These are phyloP conservation scores for Tholera decimalis DNA, from an alignment of 2,888 invertebrate species.

Conservation along the genomic window DNA sequence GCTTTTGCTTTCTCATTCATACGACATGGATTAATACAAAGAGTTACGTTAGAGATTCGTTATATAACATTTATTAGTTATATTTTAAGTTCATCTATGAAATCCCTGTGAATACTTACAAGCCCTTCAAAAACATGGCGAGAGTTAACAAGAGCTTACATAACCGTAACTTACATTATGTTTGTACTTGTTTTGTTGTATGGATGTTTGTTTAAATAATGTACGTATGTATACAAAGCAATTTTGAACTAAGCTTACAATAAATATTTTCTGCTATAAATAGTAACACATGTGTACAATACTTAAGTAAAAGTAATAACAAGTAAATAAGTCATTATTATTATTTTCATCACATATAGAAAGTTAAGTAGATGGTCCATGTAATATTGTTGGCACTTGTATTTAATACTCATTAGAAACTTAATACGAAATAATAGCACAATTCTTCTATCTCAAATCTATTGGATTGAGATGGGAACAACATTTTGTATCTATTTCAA, in stretches of 20 bases:
- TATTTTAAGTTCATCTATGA: conserved; percentile 35
- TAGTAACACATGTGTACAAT: conserved; percentile 43
- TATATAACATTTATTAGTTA: conserved; percentile 29
- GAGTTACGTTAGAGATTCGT: conserved; percentile 53
- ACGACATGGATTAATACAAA: conserved; percentile 35
- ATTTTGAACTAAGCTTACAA: conserved; percentile 41
- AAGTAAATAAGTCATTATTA: conserved; percentile 16
- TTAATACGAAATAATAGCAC: conserved; percentile 34
- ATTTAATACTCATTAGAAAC: conserved; percentile 56
- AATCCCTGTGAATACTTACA: conserved; percentile 42
- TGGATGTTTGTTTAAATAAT: conserved; percentile 26
- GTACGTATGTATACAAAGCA: conserved; percentile 39
- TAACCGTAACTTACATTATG: conserved; percentile 50
- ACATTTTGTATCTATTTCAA: no score
- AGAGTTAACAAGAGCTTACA: conserved; percentile 42
- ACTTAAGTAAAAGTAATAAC: conserved; percentile 54
- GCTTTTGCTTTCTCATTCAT: background rate
- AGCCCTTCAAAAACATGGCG: conserved; percentile 25
- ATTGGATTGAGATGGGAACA: no score
- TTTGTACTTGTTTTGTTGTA: conserved; percentile 60
- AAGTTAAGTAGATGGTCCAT: conserved; percentile 50
- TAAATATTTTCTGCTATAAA: conserved; percentile 44
- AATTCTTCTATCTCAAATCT: conserved; percentile 33
- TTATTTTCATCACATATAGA: conserved; percentile 26
- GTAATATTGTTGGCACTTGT: conserved; percentile 52